Percentiles rank a stretch among this genome's conserved stretches.
Evolutionary conservation across 2,113 vertebrate genomes (phyloP).

Genomic region (Periophthalmus modestus): DNA sequence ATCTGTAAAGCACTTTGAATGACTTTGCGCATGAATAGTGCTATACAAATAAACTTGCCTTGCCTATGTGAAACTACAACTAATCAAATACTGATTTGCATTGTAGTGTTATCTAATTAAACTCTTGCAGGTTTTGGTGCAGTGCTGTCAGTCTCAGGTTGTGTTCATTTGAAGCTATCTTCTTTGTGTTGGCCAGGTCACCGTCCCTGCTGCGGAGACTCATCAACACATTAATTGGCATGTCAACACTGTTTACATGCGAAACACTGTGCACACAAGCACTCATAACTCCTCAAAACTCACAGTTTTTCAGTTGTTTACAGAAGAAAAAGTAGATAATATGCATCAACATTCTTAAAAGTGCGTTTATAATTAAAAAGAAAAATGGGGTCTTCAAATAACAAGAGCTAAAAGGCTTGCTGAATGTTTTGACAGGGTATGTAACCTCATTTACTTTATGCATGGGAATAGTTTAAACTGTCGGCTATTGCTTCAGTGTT

Average conservation of each 20-base stretch:
- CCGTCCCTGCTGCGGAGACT: constrained; percentile 48
- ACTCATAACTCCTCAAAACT: background rate
- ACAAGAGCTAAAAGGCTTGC: background rate
- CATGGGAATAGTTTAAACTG: constrained; percentile 6
- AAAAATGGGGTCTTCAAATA: background rate
- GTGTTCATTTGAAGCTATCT: constrained; percentile 67
- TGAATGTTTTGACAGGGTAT: background rate
- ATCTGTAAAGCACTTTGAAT: too few species aligned
- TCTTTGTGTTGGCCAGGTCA: constrained; percentile 64
- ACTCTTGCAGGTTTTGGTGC: background rate
- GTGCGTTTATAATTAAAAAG: background rate
- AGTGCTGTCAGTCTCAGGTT: constrained; percentile 32
- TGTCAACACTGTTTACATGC: constrained; percentile 53
- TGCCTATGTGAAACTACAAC: background rate
- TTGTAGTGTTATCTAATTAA: background rate
- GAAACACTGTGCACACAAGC: constrained; percentile 36
- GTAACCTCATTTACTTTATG: constrained; percentile 3
- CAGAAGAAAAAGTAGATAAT: background rate
- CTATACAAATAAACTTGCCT: too few species aligned
- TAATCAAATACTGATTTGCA: background rate
- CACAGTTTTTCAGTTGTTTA: background rate
- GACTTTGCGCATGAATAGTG: too few species aligned
- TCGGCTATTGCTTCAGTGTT: background rate
- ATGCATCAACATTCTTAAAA: background rate
- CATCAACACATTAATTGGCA: constrained; percentile 72